These are phyloP conservation scores for Eledona agricola DNA, from an alignment of 2,888 invertebrate genomes.

Conservation along the genomic window DNA sequence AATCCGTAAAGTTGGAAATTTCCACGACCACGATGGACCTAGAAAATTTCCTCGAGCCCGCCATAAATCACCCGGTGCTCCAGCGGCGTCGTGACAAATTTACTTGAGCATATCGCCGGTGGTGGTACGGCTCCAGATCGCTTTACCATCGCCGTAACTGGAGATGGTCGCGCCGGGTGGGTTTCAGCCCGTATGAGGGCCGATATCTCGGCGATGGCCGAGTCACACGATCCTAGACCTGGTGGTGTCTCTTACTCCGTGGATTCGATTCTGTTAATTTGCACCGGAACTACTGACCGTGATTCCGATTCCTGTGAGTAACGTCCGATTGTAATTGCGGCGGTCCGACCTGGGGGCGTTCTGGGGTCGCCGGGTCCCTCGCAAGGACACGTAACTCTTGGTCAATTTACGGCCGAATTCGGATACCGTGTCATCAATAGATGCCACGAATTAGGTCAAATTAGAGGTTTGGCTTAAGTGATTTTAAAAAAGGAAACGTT, in stretches of 20 bases:
- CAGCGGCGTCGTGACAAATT: constrained; percentile 57
- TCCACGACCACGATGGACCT: neutral
- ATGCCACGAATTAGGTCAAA: no score
- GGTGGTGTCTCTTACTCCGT: constrained; percentile 21
- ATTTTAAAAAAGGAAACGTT: no score
- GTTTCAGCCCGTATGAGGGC: constrained; percentile 54
- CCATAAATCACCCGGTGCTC: constrained; percentile 52
- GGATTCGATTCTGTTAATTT: constrained; percentile 24
- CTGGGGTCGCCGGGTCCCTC: constrained; percentile 3
- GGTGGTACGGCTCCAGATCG: constrained; percentile 49
- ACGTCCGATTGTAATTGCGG: constrained; percentile 17
- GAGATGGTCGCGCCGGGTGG: constrained; percentile 55
- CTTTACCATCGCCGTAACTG: constrained; percentile 53
- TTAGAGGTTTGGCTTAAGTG: no score
- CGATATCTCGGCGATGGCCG: constrained; percentile 33
- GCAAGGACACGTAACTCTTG: constrained; percentile 9
- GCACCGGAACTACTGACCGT: constrained; percentile 33
- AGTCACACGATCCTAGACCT: constrained; percentile 20
- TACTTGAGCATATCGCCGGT: constrained; percentile 60
- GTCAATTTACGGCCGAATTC: no score
- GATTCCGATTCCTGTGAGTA: constrained; percentile 37
- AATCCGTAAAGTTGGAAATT: no score
- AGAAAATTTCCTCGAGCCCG: constrained; percentile 32
- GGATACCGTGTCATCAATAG: no score
- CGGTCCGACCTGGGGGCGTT: constrained; percentile 16